Percentiles rank a stretch among this genome's conserved stretches.
Evolutionary conservation across 2,888 invertebrate species (phyloP).

Genomic region (Sisyra terminalis): DNA sequence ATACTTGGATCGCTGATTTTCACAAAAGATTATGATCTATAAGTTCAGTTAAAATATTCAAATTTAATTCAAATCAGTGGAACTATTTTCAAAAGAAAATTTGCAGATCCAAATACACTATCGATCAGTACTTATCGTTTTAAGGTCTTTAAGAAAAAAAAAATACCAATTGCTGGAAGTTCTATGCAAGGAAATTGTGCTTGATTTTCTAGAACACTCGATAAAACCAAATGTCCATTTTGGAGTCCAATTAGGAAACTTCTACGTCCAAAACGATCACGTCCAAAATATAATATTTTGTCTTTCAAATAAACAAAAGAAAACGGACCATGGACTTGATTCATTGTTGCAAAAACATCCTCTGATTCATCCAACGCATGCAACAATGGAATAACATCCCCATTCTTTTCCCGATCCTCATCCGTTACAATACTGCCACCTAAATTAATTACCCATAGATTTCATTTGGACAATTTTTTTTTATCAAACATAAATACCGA

Average conservation of each 20-base stretch:
- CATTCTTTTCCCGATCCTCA: slow-evolving; percentile 21
- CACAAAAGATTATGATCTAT: no score
- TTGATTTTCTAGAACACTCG: slow-evolving; percentile 39
- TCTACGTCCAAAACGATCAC: slow-evolving; percentile 75
- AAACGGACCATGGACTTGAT: slow-evolving; percentile 62
- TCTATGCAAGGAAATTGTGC: slow-evolving; percentile 33
- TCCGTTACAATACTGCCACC: slow-evolving; percentile 16
- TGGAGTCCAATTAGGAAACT: slow-evolving; percentile 52
- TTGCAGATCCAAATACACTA: no score
- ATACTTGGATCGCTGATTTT: no score
- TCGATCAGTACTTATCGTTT: no score
- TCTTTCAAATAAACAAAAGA: slow-evolving; percentile 61
- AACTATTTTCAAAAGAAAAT: no score
- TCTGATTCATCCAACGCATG: slow-evolving; percentile 21
- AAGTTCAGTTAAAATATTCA: no score
- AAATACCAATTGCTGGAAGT: slow-evolving; percentile 38
- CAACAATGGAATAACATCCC: slow-evolving; percentile 38
- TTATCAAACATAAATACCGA: no score
- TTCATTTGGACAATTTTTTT: no score
- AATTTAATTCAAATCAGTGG: no score
- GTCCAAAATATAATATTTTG: slow-evolving; percentile 55
- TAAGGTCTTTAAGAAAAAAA: no score
- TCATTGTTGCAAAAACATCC: slow-evolving; percentile 27
- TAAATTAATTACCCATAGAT: no score
- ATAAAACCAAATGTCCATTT: slow-evolving; percentile 26